phyloP scores from a whole-genome alignment of 92 coral and sea anemone species.

The Pocillopora grandis region DNA sequence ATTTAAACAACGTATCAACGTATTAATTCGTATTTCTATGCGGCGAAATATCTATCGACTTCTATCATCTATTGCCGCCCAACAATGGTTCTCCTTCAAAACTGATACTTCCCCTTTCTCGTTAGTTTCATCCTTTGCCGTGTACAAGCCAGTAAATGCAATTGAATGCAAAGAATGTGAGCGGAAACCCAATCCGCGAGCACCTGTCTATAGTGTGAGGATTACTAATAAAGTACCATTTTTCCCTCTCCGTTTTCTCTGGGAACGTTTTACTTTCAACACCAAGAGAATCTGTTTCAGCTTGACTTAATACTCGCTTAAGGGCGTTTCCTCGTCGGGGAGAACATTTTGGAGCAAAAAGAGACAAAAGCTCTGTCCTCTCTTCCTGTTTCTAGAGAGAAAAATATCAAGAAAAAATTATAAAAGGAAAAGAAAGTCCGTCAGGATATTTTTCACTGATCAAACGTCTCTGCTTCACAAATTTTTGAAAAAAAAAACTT shows the following conservation, averaged over 20 bases:
- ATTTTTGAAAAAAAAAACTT: too few relatives aligned
- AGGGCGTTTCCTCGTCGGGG: conserved; percentile 43
- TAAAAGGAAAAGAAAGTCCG: too few relatives aligned
- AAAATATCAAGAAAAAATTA: background rate
- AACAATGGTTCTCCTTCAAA: background rate
- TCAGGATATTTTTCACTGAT: too few relatives aligned
- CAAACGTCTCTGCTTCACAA: too few relatives aligned
- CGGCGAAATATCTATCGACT: too few relatives aligned
- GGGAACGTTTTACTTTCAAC: conserved; percentile 2
- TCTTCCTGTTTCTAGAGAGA: conserved; percentile 1
- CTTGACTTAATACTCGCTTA: conserved; percentile 42
- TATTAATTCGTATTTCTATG: too few relatives aligned
- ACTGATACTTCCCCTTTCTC: too few relatives aligned
- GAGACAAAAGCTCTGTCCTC: conserved; percentile 14
- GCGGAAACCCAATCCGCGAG: conserved; percentile 85
- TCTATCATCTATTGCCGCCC: background rate
- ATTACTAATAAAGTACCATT: conserved; percentile 32
- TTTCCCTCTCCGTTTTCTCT: background rate
- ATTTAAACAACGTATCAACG: too few relatives aligned
- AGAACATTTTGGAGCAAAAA: conserved; percentile 35
- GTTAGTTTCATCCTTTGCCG: conserved; percentile 8
- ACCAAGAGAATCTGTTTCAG: conserved; percentile 22
- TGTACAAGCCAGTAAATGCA: conserved; percentile 85
- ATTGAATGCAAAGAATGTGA: conserved; percentile 84
- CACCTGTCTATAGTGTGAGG: conserved; percentile 69